Base-by-base conservation (phyloP, 2,888 invertebrate genomes). In the Cylindroiulus punctatus region DNA sequence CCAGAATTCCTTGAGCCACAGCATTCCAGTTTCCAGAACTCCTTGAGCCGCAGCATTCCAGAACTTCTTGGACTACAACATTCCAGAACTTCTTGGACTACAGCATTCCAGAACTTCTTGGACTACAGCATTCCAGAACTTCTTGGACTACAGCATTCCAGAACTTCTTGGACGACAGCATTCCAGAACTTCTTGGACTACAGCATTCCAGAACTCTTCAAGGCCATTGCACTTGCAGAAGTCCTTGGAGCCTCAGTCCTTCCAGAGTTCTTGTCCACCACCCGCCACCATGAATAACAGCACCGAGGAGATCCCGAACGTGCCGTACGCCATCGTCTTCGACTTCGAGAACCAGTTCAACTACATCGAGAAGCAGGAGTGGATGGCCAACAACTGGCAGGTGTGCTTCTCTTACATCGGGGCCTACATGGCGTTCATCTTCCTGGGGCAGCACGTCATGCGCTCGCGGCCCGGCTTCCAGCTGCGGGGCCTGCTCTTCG, bases 351-450 rank as follows among this genome's bases (percentile, higher is more conserved):
- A 95, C 90, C 95, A 96, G 90, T 99, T 98, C 92, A 96, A 96
- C 90, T 96, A 97, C 90, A 94, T 95, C 89, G 94, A 95, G 89
- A 96, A 96, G 89, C 94, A 95, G 90, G 94, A 94, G 92, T 98
- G 98, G 97, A 98, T 99, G 97, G 94, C 95, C 89, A 94, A 96
- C 90, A 97, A 99, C 91, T 99, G 99, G 99, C 96, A 96, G 87
- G 94, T 95, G 90, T 96, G 96, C 86, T 97, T 97, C 90, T 95
- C 95, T 90, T 95, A 95, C 91, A 94, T 96, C 88, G 96, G 96
- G 88, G 93, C 96, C 88, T 99, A 99, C 91, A 96, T 99, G 94
- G 93, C 97, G 88, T 93, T 97, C 88, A 97, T 99, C 90, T 98
- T 98, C 91, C 95, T 95, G 88, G 97, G 97, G 83, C 97, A 97